Evolutionary conservation across 2,113 vertebrate genomes (phyloP).

Genomic region (Mesocricetus auratus): DNA sequence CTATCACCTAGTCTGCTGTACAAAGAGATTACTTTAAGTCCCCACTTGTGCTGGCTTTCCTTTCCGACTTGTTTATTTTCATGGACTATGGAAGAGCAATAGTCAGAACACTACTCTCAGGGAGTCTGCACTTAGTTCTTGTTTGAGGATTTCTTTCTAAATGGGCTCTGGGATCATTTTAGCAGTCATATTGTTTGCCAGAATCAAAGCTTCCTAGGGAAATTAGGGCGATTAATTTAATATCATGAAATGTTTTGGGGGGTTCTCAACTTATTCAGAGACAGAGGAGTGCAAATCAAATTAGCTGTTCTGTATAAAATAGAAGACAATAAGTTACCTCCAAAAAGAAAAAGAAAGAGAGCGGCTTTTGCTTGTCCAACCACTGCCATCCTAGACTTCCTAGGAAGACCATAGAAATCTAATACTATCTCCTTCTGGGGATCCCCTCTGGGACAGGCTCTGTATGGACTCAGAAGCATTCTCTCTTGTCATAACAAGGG

Average conservation of each 20-base stretch:
- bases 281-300: constrained; percentile 12
- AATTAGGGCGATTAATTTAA: constrained; percentile 75
- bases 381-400: neutral
- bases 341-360: neutral
- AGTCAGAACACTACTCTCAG: constrained; percentile 7
- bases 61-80: constrained; percentile 69
- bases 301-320: constrained; percentile 1
- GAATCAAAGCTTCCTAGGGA: constrained; percentile 66
- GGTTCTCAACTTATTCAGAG: constrained; percentile 66
- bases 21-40: neutral
- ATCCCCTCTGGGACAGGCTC: neutral
- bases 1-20: neutral
- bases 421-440: neutral
- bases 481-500: accelerated
- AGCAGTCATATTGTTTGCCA: constrained; percentile 41
- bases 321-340: neutral
- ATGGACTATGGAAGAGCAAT: constrained; percentile 64
- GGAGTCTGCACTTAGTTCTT: neutral
- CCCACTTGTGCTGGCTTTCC: constrained; percentile 48
- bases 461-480: accelerated
- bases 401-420: neutral
- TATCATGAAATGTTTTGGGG: constrained; percentile 60
- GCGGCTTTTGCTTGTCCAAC: neutral
- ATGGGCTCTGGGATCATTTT: constrained; percentile 39
- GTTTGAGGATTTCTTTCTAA: neutral